Conservation (phyloP, 1,140 invertebrate genomes). For the Diabrotica undecimpunctata region DNA sequence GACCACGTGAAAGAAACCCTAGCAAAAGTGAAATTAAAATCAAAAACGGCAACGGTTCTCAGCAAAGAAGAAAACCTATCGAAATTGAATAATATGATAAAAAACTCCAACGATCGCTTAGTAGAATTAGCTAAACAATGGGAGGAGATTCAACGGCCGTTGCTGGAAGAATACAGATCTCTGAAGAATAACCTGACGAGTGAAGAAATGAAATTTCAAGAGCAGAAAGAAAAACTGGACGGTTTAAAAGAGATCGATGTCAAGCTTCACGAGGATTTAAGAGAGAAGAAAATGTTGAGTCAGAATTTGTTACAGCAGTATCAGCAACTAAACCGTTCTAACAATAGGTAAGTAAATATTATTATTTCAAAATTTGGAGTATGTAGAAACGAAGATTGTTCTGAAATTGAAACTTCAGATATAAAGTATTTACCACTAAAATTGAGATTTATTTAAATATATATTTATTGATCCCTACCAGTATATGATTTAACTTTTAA, state of each 20-base stretch:
- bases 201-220: slow-evolving; percentile 49
- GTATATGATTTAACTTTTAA: too few relatives aligned
- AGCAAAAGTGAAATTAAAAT: slow-evolving; percentile 54
- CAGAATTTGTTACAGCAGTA: slow-evolving; percentile 61
- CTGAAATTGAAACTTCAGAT: too few relatives aligned
- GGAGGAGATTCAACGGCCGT: slow-evolving; percentile 63
- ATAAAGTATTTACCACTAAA: too few relatives aligned
- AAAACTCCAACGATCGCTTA: slow-evolving; percentile 58
- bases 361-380: too few relatives aligned
- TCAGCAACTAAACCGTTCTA: slow-evolving; percentile 60
- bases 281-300: slow-evolving; percentile 58
- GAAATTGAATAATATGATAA: slow-evolving; percentile 60
- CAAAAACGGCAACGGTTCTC: slow-evolving; percentile 59
- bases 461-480: too few relatives aligned
- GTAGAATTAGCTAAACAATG: slow-evolving; percentile 63
- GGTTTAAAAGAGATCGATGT: slow-evolving; percentile 54
- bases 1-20: slow-evolving; percentile 47
- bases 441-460: too few relatives aligned
- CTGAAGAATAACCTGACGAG: slow-evolving; percentile 49
- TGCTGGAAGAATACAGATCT: slow-evolving; percentile 60
- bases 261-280: slow-evolving; percentile 56
- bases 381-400: too few relatives aligned
- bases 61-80: slow-evolving; percentile 62
- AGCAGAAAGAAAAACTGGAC: slow-evolving; percentile 54
- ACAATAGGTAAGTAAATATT: slow-evolving; percentile 51